phyloP scores from a whole-genome alignment of 2,888 invertebrate genomes.

The Penaeus monodon region DNA sequence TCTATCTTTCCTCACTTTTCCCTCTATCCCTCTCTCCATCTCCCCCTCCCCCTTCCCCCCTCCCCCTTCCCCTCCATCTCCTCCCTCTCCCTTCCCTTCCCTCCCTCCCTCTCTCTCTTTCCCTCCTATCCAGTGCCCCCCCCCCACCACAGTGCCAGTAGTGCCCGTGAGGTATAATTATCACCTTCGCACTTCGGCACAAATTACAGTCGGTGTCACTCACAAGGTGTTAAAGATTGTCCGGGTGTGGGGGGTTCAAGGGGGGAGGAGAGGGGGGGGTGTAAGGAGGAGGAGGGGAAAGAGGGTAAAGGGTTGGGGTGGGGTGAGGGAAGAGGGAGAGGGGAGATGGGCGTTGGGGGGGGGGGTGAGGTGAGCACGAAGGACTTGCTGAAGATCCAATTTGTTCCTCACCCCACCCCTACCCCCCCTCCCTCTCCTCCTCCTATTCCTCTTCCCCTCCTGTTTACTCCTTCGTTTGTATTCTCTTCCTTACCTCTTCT shows the following conservation, averaged over 20 bases:
- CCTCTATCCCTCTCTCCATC: too few relatives aligned
- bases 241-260: not conserved
- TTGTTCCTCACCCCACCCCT: too few relatives aligned
- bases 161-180: constrained; percentile 22
- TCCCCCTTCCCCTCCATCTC: too few relatives aligned
- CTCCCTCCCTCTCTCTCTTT: too few relatives aligned
- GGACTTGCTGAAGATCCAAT: not conserved
- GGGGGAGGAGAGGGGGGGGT: not conserved
- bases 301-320: not conserved
- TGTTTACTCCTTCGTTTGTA: too few relatives aligned
- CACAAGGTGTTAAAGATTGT: constrained; percentile 4
- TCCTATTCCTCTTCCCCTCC: too few relatives aligned
- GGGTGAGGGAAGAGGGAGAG: not conserved
- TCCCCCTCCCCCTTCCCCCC: too few relatives aligned
- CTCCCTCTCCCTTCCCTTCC: too few relatives aligned
- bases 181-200: constrained; percentile 32
- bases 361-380: not conserved
- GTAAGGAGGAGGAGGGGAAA: not conserved
- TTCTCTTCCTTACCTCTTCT: too few relatives aligned
- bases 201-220: constrained; percentile 45
- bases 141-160: not conserved
- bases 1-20: too few relatives aligned
- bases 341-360: not conserved
- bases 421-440: too few relatives aligned
- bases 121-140: too few relatives aligned